Conservation (phyloP, 2,888 invertebrate genomes). For the Odontocerum albicorne region DNA sequence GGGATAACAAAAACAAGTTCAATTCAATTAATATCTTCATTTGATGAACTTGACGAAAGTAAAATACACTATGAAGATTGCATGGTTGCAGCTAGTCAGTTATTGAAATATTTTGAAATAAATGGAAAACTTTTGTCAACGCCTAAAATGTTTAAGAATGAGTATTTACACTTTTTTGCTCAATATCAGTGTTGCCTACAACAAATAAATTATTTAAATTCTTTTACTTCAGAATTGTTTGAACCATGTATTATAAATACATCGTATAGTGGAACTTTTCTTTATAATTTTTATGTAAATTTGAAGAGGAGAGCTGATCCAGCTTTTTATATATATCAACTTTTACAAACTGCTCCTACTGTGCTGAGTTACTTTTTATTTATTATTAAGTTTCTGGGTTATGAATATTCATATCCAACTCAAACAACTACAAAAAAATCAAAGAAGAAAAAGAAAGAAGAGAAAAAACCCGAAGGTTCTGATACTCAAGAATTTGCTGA, state of each 20-base stretch:
- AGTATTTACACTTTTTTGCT: slow-evolving; percentile 63
- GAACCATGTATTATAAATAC: slow-evolving; percentile 59
- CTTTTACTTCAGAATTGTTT: slow-evolving; percentile 63
- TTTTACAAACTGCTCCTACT: slow-evolving; percentile 24
- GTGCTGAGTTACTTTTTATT: slow-evolving; percentile 24
- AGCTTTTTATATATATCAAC: slow-evolving; percentile 55
- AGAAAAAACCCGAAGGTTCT: not conserved
- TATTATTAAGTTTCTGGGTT: slow-evolving; percentile 21
- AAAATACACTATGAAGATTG: slow-evolving; percentile 57
- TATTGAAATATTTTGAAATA: slow-evolving; percentile 62
- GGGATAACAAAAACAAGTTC: slow-evolving; percentile 36
- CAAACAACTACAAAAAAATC: not conserved
- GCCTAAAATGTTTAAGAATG: slow-evolving; percentile 58
- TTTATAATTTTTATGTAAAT: slow-evolving; percentile 70
- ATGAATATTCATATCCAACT: not conserved
- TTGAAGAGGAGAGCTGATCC: slow-evolving; percentile 61
- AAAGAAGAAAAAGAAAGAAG: slow-evolving; percentile 6
- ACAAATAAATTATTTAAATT: slow-evolving; percentile 64
- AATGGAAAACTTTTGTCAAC: slow-evolving; percentile 56
- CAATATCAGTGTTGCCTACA: slow-evolving; percentile 67
- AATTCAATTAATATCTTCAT: slow-evolving; percentile 39
- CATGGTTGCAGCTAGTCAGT: slow-evolving; percentile 57
- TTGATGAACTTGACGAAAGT: slow-evolving; percentile 38
- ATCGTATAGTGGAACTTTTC: slow-evolving; percentile 72
- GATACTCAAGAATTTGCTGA: slow-evolving; percentile 9